phyloP scores from a whole-genome alignment of 2,888 invertebrate species.

The Dione juno region DNA sequence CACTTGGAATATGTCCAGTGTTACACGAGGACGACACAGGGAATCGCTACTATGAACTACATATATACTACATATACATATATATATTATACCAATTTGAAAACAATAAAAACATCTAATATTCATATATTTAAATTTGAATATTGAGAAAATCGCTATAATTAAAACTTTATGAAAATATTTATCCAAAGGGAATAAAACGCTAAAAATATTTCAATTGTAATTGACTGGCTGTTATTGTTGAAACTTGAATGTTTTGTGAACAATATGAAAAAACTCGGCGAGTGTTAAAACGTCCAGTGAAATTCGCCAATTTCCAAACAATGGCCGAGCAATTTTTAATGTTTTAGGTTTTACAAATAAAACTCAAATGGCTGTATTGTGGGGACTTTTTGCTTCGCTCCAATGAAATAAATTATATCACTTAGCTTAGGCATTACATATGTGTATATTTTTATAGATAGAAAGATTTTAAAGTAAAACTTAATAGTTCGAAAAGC shows the following conservation, averaged over 20 bases:
- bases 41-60: too few species aligned
- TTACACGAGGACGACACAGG: too few species aligned
- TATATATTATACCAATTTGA: neutral
- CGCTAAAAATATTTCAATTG: conserved; percentile 35
- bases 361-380: conserved; percentile 30
- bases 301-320: conserved; percentile 43
- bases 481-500: too few species aligned
- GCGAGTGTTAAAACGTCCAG: conserved; percentile 38
- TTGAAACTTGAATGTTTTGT: conserved; percentile 42
- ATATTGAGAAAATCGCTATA: neutral
- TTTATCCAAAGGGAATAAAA: conserved; percentile 25
- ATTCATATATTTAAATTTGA: neutral
- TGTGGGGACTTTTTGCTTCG: neutral
- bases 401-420: conserved; percentile 12
- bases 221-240: conserved; percentile 42
- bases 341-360: conserved; percentile 40
- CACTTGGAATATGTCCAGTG: too few species aligned
- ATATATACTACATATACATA: neutral
- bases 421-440: neutral
- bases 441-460: neutral
- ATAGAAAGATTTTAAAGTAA: too few species aligned
- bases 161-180: conserved; percentile 10
- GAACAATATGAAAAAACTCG: conserved; percentile 41
- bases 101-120: neutral
- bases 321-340: conserved; percentile 41